Conservation (phyloP, 1,140 invertebrate species). For the Alviniconcha marisindica region DNA sequence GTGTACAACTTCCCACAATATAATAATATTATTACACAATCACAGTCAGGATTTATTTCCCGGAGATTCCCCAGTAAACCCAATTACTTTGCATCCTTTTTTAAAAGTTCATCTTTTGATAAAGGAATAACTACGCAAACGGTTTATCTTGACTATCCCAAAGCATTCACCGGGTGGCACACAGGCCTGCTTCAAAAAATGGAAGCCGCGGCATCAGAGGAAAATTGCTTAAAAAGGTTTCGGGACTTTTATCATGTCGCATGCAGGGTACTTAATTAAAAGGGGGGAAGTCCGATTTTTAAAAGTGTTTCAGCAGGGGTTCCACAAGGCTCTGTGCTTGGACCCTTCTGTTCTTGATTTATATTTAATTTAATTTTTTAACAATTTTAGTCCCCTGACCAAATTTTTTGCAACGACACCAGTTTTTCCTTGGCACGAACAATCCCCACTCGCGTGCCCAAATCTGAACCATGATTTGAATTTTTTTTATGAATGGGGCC, state of each 20-base stretch:
- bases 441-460: background rate
- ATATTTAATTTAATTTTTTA: background rate
- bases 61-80: conserved; percentile 1
- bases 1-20: background rate
- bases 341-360: background rate
- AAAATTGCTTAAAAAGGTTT: background rate
- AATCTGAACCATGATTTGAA: background rate
- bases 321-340: background rate
- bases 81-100: background rate
- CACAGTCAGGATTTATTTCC: background rate
- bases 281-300: background rate
- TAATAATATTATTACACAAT: background rate
- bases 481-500: background rate
- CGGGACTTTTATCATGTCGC: background rate
- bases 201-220: background rate
- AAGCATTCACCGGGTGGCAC: background rate
- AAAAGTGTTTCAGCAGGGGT: conserved; percentile 5
- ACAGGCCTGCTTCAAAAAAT: background rate
- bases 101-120: background rate
- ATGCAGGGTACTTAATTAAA: background rate
- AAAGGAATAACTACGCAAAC: background rate
- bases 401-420: background rate
- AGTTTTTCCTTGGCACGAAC: background rate
- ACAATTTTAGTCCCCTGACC: background rate
- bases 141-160: background rate